Evolutionary conservation across 1,140 invertebrate species (phyloP).

Genomic region (Venturia canescens): DNA sequence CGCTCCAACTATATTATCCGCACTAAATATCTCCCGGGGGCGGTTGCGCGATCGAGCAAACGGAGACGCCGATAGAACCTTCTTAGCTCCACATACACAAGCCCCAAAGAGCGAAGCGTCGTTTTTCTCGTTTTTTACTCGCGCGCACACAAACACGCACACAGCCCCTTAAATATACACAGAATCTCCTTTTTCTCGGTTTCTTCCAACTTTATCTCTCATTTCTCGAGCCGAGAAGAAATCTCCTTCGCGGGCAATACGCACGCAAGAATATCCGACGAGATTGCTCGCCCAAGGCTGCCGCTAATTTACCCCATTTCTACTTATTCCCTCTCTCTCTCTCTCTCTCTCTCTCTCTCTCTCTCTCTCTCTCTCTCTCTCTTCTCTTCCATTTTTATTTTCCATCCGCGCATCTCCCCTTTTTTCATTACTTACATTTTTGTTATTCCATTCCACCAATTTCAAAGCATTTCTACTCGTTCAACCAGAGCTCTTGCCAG

Average conservation of each 20-base stretch:
- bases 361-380: not conserved
- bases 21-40: conserved; percentile 19
- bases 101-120: too few relatives aligned
- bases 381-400: too few relatives aligned
- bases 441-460: too few relatives aligned
- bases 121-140: too few relatives aligned
- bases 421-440: not conserved
- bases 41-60: not conserved
- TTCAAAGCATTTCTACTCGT: too few relatives aligned
- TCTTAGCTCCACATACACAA: not conserved
- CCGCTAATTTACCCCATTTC: conserved; percentile 9
- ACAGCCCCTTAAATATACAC: too few relatives aligned
- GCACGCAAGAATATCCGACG: not conserved
- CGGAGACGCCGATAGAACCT: conserved; percentile 18
- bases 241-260: not conserved
- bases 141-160: too few relatives aligned
- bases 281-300: conserved; percentile 7
- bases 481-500: too few relatives aligned
- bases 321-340: not conserved
- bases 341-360: not conserved
- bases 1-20: conserved; percentile 23
- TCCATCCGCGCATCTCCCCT: too few relatives aligned
- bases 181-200: not conserved
- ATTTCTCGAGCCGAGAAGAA: not conserved
- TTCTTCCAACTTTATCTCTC: not conserved